Base-by-base conservation (phyloP, 2,113 vertebrate genomes). In the Budorcas taxicolor region DNA sequence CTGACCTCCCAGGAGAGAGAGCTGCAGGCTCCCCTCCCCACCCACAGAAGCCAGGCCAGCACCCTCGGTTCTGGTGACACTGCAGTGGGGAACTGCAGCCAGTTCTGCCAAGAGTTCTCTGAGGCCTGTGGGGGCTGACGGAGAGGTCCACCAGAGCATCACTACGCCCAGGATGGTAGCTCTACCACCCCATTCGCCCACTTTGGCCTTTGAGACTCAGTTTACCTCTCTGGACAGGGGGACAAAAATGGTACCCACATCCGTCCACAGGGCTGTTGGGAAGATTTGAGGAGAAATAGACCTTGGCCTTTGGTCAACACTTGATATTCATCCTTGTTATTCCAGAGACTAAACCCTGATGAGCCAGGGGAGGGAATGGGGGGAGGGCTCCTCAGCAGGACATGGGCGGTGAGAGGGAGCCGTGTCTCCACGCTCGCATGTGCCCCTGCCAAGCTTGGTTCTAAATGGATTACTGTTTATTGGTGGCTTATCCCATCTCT, bases 391-490 rank as follows among this genome's bases (percentile, higher is more conserved):
- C 23, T 25, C 17, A 83, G 81, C 52, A 36, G 33, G n/a, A 43
- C 78, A 7, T 4, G 27, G 29, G 52, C 36, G 85, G 64, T 19
- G 6, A 27, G 53, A 86, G 23, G 58, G 15, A 25, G 43, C 53
- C 2, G 21, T 29, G 1, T 13, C 40, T 8, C 3, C 0, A 0
- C 0, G 1, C 10, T 47, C 2, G 19, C 81, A 85, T 21, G 29
- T 2, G 3, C 27, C 71, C 13, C 19, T 6, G 29, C 85, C 80
- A 33, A 60, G 90, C 53, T 53, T 74, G 45, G 3, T 78, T 93
- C 95, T 91, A 95, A 97, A 95, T 52, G 96, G 90, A 94, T 97
- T 94, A 91, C 93, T 95, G 96, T 97, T 97, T 94, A 98, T 93
- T 92, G 98, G 97, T 19, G 4, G 95, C 95, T 97, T 86, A 91